Evolutionary conservation across 1,140 invertebrate species (phyloP).

Genomic region (Drosophila sturtevanti): DNA sequence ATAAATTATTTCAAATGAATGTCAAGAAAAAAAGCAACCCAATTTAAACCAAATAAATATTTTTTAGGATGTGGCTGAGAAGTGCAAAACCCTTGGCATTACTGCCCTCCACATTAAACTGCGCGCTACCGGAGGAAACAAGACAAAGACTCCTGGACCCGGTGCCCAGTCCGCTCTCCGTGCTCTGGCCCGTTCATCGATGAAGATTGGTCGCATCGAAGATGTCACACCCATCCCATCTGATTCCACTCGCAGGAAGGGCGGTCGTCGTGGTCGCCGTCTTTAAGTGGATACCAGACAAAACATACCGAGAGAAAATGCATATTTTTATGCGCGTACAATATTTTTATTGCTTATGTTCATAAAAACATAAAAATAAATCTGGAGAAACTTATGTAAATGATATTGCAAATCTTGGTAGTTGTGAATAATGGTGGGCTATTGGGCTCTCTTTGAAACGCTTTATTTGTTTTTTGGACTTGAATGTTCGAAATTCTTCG

Average conservation of each 20-base stretch:
- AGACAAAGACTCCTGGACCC: conserved; percentile 98
- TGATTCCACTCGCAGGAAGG: conserved; percentile 99
- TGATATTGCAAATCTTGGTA: background rate
- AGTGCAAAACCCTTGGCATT: conserved; percentile 98
- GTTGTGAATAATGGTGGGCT: background rate
- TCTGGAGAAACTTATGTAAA: conserved; percentile 30
- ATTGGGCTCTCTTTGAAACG: background rate
- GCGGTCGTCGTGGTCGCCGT: conserved; percentile 98
- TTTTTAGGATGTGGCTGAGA: conserved; percentile 97
- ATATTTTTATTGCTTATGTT: conserved; percentile 26
- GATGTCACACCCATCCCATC: conserved; percentile 99
- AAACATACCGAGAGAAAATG: conserved; percentile 1
- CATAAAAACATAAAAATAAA: conserved; percentile 43
- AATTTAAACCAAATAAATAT: background rate
- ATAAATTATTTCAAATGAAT: conserved; percentile 25
- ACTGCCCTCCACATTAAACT: conserved; percentile 99
- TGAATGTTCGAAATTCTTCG: background rate
- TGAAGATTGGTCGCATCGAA: conserved; percentile 99
- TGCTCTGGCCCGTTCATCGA: conserved; percentile 98
- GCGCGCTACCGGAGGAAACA: conserved; percentile 98
- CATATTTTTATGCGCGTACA: conserved; percentile 41
- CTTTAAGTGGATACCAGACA: conserved; percentile 87
- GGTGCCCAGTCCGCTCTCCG: conserved; percentile 99
- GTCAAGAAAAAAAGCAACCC: background rate
- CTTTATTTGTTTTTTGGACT: background rate